Evolutionary conservation across 2,113 vertebrate species (phyloP), one percentile per base, ranked within the genome.

Genomic region (Machaerirhynchus nigripectus): DNA sequence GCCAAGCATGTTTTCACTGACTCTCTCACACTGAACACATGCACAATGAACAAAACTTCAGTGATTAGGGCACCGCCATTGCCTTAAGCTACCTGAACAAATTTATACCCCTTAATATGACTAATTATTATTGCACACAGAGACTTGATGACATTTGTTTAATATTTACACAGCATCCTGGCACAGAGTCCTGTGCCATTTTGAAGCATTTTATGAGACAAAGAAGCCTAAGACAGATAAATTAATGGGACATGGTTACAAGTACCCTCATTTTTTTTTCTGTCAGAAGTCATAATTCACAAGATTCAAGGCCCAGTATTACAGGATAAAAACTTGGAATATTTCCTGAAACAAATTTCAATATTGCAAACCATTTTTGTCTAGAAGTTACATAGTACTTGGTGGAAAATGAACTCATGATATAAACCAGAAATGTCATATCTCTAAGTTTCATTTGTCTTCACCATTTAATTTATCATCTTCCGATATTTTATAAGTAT

Each of bases 231-330:
- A 57, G 10, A 8, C 13, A 47, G 23, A 47, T 42, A 55, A 60
- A 52, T 26, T 42, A 80, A 49, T 55, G 13, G 11, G 60, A 75
- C 1, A 2, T 53, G 11, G 13, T 59, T 64, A 63, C 10, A 69
- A 1, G 3, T 39, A 35, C 13, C 27, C 1, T 49, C 1, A 4
- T 15, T 39, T 61, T 52, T 47, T 49, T 3, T 2, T n/a, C n/a
- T 44, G 3, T 35, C 37, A 31, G 39, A 77, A 73, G 5, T 64
- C 9, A 35, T 33, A 55, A 4, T 73, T 82, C 44, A 65, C 4
- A 65, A 68, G 20, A 70, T 17, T 83, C 15, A 57, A 87, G 18
- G 5, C 13, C 21, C 7, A 67, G 7, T 49, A 50, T 56, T 55
- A 27, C 11, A 39, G 7, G 17, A 67, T 56, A 42, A 79, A 64